These are phyloP conservation scores for Leptopterna dolabrata DNA, from an alignment of 2,888 invertebrate genomes.

Conservation along the genomic window DNA sequence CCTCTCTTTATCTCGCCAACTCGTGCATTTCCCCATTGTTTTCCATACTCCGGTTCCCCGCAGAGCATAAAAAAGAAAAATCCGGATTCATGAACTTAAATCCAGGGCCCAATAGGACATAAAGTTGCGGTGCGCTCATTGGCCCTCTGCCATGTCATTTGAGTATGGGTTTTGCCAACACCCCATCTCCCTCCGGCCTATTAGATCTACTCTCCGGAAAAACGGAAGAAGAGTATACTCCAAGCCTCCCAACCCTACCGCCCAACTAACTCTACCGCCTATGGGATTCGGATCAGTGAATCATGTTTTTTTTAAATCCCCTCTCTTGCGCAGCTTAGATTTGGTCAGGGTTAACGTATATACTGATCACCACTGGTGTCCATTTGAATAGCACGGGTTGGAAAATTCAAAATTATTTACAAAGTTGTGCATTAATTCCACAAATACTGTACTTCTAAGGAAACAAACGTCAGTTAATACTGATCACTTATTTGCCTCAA, in stretches of 20 bases:
- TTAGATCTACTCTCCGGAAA: neutral
- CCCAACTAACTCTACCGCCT: too few relatives aligned
- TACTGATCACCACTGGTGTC: too few relatives aligned
- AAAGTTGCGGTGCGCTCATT: neutral
- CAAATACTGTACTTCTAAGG: too few relatives aligned
- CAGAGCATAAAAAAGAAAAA: neutral
- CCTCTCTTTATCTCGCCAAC: neutral
- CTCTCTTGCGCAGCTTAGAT: too few relatives aligned
- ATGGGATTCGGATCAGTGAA: neutral
- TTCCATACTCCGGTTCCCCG: neutral
- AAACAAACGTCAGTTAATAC: too few relatives aligned
- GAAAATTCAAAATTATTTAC: too few relatives aligned
- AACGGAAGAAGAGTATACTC: neutral
- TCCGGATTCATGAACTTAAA: constrained; percentile 3
- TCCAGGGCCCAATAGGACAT: neutral
- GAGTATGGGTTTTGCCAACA: neutral
- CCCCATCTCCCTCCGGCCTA: constrained; percentile 1
- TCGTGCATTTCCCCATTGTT: neutral
- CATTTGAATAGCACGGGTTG: too few relatives aligned
- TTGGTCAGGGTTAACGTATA: too few relatives aligned
- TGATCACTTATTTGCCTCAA: too few relatives aligned
- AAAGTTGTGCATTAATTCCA: too few relatives aligned
- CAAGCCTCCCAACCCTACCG: neutral
- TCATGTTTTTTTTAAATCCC: neutral
- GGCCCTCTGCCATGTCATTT: constrained; percentile 7